phyloP scores from a whole-genome alignment of 2,113 vertebrate genomes.

The Thamnaconus septentrionalis region DNA sequence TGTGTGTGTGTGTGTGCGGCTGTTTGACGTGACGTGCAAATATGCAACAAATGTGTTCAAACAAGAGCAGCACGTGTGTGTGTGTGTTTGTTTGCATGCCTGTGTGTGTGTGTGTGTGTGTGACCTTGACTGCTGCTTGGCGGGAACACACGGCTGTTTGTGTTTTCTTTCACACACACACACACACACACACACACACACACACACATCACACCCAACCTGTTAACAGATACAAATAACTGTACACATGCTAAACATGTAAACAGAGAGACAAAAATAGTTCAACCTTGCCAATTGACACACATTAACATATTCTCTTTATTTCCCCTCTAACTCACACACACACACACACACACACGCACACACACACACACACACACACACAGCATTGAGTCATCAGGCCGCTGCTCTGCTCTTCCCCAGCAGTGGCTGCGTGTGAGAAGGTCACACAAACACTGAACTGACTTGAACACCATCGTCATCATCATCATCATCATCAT shows the following conservation, averaged over 20 bases:
- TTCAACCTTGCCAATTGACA: conserved; percentile 43
- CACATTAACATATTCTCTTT: conserved; percentile 18
- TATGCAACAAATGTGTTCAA: conserved; percentile 42
- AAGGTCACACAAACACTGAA: conserved; percentile 51
- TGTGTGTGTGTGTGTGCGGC: conserved; percentile 15
- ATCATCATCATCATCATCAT: conserved; percentile 1
- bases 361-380: conserved; percentile 35
- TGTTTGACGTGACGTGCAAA: conserved; percentile 18
- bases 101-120: neutral
- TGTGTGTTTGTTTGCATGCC: no score
- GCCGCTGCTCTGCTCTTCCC: conserved; percentile 43
- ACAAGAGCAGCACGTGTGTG: conserved; percentile 27
- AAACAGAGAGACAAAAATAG: conserved; percentile 39
- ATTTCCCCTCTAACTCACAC: conserved; percentile 16
- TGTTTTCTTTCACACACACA: conserved; percentile 17
- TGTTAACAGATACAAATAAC: conserved; percentile 26
- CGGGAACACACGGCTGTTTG: conserved; percentile 37
- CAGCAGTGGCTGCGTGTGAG: conserved; percentile 26
- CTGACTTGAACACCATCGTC: neutral
- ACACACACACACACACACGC: conserved; percentile 23
- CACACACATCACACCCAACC: conserved; percentile 7
- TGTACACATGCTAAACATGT: conserved; percentile 24
- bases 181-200: conserved; percentile 19
- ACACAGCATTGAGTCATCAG: conserved; percentile 58
- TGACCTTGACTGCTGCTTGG: conserved; percentile 50